Evolutionary conservation across 2,113 vertebrate genomes (phyloP).

Genomic region (Psittacus erithacus): DNA sequence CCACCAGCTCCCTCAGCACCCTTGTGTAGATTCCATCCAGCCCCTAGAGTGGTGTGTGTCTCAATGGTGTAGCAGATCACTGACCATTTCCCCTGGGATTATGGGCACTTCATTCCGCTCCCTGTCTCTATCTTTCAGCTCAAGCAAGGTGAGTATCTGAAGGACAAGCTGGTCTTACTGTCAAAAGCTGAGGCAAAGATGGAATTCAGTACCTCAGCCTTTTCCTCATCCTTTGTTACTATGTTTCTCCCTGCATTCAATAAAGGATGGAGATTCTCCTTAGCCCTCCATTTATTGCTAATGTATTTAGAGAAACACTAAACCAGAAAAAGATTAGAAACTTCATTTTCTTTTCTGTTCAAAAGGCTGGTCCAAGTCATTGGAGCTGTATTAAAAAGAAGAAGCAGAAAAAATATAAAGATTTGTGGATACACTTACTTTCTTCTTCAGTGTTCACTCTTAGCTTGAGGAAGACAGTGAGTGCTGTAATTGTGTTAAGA

Average conservation of each 20-base stretch:
- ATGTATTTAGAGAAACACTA: background rate
- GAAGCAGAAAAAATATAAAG: background rate
- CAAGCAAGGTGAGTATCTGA: background rate
- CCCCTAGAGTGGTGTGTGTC: background rate
- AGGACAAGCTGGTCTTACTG: background rate
- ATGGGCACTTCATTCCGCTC: background rate
- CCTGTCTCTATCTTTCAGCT: background rate
- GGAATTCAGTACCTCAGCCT: background rate
- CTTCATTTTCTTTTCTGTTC: background rate
- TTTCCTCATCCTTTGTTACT: background rate
- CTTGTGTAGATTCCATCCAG: background rate
- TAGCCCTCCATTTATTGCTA: background rate
- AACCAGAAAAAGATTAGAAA: background rate
- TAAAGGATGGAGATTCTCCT: background rate
- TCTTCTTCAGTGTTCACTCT: background rate
- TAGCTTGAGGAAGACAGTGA: background rate
- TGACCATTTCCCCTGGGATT: background rate
- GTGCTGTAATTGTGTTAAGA: background rate
- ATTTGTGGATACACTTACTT: background rate
- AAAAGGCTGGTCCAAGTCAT: background rate
- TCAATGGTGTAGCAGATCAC: background rate
- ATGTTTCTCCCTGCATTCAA: background rate
- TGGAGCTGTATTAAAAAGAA: background rate
- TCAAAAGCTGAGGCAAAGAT: background rate
- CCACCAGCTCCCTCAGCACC: background rate